Conservation (phyloP, 2,888 invertebrate genomes). For the Ecliptopera silaceata region DNA sequence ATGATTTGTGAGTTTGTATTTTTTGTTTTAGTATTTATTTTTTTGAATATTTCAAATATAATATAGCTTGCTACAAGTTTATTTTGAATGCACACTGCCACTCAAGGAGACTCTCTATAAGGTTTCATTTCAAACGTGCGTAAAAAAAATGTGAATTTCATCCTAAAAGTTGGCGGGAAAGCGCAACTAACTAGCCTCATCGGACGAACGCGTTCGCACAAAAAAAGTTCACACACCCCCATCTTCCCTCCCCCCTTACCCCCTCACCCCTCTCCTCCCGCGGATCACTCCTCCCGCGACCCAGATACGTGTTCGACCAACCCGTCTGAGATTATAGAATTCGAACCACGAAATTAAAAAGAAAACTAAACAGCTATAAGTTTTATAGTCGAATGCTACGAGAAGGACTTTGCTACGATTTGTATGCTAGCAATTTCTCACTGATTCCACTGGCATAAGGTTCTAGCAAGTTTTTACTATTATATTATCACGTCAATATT, state of each 20-base stretch:
- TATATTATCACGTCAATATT: no score
- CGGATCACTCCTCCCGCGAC: slow-evolving; percentile 48
- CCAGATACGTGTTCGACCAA: slow-evolving; percentile 57
- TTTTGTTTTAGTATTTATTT: no score
- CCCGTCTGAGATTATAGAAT: slow-evolving; percentile 32
- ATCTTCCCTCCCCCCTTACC: slow-evolving; percentile 27
- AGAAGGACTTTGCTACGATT: slow-evolving; percentile 11
- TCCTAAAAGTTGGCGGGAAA: slow-evolving; percentile 54
- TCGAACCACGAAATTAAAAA: slow-evolving; percentile 30
- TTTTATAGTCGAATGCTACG: slow-evolving; percentile 22
- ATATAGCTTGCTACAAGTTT: no score
- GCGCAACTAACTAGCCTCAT: slow-evolving; percentile 55
- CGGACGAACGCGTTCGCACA: slow-evolving; percentile 69
- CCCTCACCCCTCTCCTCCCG: no score
- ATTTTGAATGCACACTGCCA: slow-evolving; percentile 11
- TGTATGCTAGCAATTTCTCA: neutral
- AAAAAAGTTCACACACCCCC: slow-evolving; percentile 62
- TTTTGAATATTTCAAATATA: no score
- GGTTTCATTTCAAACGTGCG: slow-evolving; percentile 35
- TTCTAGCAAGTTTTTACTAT: no score
- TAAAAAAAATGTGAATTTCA: slow-evolving; percentile 45
- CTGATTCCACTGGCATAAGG: no score
- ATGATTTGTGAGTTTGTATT: no score
- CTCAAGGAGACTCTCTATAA: slow-evolving; percentile 19
- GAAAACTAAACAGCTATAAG: slow-evolving; percentile 11